Conservation (phyloP, 1,140 invertebrate species). For the Drosophila asahinai region DNA sequence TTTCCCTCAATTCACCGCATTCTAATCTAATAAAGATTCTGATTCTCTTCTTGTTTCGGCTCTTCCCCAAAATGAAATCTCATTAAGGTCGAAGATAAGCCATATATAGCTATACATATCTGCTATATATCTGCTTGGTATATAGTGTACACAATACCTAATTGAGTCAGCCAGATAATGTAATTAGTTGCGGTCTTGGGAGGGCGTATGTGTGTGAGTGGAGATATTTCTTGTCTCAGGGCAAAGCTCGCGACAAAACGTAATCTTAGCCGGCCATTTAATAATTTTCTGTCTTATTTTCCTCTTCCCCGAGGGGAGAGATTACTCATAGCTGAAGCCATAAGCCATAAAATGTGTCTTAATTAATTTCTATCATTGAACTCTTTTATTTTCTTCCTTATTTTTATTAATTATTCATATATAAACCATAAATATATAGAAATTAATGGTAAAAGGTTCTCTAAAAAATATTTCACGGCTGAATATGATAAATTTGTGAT, state of each 20-base stretch:
- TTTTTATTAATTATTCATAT: no score
- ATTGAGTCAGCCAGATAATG: slow-evolving; percentile 77
- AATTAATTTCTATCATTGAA: background rate
- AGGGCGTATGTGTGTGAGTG: slow-evolving; percentile 16
- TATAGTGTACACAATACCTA: slow-evolving; percentile 49
- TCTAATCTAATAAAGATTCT: slow-evolving; percentile 67
- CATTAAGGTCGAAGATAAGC: slow-evolving; percentile 63
- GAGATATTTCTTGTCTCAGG: slow-evolving; percentile 19
- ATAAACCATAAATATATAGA: no score
- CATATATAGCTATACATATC: slow-evolving; percentile 8
- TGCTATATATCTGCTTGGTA: slow-evolving; percentile 6
- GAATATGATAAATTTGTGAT: background rate
- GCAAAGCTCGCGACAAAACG: slow-evolving; percentile 15
- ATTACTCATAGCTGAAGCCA: background rate
- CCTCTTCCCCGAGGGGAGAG: no score
- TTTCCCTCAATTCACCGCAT: slow-evolving; percentile 39
- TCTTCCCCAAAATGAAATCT: slow-evolving; percentile 32
- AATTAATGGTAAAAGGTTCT: no score
- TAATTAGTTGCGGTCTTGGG: slow-evolving; percentile 60
- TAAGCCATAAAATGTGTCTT: background rate
- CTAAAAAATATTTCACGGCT: background rate
- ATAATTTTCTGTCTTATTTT: slow-evolving; percentile 1
- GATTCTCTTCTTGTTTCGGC: slow-evolving; percentile 43
- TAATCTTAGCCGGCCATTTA: slow-evolving; percentile 42
- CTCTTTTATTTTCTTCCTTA: background rate